Base-by-base conservation (phyloP, 2,888 invertebrate genomes). In the Lymantria monacha region DNA sequence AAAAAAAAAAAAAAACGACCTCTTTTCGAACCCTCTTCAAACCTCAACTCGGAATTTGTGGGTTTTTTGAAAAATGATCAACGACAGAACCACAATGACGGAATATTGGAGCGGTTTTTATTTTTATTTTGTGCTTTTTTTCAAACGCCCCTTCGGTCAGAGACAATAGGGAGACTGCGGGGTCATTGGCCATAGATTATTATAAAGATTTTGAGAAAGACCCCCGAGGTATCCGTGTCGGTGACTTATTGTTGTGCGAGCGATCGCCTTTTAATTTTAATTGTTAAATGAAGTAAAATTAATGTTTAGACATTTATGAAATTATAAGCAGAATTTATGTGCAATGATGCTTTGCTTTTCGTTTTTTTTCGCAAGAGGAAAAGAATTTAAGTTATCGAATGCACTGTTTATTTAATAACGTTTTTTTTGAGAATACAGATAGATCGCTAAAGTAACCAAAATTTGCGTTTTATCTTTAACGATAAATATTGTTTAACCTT, bases 11-110 rank as follows among this genome's bases (percentile, higher is more conserved):
- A n/a, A n/a, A 51, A 68, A 69, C 44, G 38, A 61, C 46, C 53
- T 60, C 14, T 56, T 56, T 57, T 56, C 57, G 44, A 53, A 59
- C 63, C 66, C 77, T 74, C 79, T 80, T 81, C 79, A 76, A 70
- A 72, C 80, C 81, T 79, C 77, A 81, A 81, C 83, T 80, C 80
- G 54, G 79, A 85, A 80, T 85, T 87, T 76, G 73, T 76, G 76
- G 77, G 83, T 87, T 87, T 87, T 88, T 86, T 81, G 85, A 68
- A 84, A 88, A 87, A 88, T 89, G 87, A 90, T 88, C 88, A 89
- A 85, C 84, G 89, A 87, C 88, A 85, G 81, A 59, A 73, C 68
- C 70, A 87, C 86, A 86, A 87, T 87, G 87, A 87, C 71, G 81
- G 81, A 83, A 86, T 85, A 82, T 84, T 70, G 76, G 71, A 68